These are phyloP conservation scores for Erebia epiphron DNA, from an alignment of 2,888 invertebrate genomes.

Conservation along the genomic window DNA sequence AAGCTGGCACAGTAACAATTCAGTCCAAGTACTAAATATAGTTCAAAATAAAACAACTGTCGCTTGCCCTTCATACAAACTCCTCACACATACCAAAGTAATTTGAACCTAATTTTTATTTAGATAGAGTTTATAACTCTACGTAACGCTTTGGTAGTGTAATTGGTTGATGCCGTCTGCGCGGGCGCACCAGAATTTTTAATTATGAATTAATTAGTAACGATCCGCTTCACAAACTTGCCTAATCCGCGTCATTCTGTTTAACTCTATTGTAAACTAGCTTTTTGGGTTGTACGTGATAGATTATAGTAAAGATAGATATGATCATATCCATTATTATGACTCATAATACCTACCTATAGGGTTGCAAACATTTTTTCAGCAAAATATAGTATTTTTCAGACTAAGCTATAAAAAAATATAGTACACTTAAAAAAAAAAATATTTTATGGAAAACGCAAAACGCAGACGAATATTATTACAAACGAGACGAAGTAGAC, in stretches of 20 bases:
- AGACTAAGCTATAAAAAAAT: too few relatives aligned
- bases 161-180: constrained; percentile 75
- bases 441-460: too few relatives aligned
- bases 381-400: too few relatives aligned
- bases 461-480: too few relatives aligned
- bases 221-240: constrained; percentile 76
- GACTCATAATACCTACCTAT: not conserved
- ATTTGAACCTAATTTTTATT: constrained; percentile 57
- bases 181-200: constrained; percentile 81
- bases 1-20: constrained; percentile 79
- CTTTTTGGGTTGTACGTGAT: constrained; percentile 1
- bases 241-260: constrained; percentile 52
- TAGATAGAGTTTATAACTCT: constrained; percentile 63
- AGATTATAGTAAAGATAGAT: not conserved
- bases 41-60: constrained; percentile 82
- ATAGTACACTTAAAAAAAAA: too few relatives aligned
- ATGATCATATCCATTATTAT: not conserved
- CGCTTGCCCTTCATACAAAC: constrained; percentile 78
- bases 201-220: constrained; percentile 82
- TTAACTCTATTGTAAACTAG: constrained; percentile 27
- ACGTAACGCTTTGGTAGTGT: constrained; percentile 56
- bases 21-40: constrained; percentile 80
- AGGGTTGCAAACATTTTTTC: too few relatives aligned
- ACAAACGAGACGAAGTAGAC: too few relatives aligned
- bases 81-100: constrained; percentile 53